A percentile compares a stretch with the other conserved stretches of the same genome.
phyloP scores from a whole-genome alignment of 2,888 invertebrate species.

The Sinopyrophorus schimmeli region DNA sequence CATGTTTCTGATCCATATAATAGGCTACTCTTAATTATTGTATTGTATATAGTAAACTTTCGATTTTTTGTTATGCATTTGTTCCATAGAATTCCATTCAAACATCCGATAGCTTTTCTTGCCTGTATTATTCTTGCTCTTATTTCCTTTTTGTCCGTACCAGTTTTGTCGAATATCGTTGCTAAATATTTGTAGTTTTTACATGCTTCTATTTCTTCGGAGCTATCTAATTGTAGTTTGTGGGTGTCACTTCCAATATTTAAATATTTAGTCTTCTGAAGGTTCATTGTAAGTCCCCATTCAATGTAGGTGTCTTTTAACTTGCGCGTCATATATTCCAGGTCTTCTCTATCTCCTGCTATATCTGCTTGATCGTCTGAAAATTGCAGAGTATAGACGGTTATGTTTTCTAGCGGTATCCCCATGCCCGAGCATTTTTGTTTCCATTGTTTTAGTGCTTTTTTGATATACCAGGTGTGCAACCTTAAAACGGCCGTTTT shows the following conservation, averaged over 20 bases:
- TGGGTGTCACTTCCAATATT: constrained; percentile 1
- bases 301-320: constrained; percentile 5
- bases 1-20: constrained; percentile 3
- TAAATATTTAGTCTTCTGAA: constrained; percentile 14
- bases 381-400: constrained; percentile 7
- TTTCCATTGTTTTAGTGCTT: no score
- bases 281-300: no score
- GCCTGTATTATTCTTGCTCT: constrained; percentile 13
- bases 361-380: constrained; percentile 14
- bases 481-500: no score
- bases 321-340: constrained; percentile 8
- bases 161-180: constrained; percentile 4
- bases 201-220: constrained; percentile 5
- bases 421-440: constrained; percentile 12
- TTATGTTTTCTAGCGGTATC: constrained; percentile 7
- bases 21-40: constrained; percentile 2
- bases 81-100: constrained; percentile 9
- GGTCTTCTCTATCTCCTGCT: constrained; percentile 12
- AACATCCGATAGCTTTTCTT: constrained; percentile 9
- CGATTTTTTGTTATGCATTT: constrained; percentile 1
- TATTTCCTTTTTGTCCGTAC: constrained; percentile 15
- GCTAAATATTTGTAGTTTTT: constrained; percentile 9
- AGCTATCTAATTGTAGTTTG: constrained; percentile 13
- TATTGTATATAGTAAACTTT: constrained; percentile 1
- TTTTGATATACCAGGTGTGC: no score